Conservation (phyloP, 2,797 vertebrate species). For the Acipenser oxyrinchus region DNA sequence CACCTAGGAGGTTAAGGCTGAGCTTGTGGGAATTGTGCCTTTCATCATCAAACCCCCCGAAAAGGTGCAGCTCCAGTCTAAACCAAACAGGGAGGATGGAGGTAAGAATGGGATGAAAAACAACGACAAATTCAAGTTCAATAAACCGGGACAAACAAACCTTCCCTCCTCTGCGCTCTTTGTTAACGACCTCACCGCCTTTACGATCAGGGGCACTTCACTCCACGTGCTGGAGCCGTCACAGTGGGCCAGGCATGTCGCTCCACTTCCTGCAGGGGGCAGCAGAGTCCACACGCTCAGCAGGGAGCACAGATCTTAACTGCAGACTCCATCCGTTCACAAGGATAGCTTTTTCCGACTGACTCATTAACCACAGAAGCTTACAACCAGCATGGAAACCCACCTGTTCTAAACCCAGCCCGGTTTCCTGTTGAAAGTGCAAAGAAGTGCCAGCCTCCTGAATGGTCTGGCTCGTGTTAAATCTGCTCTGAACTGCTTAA, state of each 20-base stretch:
- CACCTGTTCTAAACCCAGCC: not conserved
- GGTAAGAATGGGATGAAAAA: too few species aligned
- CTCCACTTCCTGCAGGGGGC: slow-evolving; percentile 74
- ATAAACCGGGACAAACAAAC: slow-evolving; percentile 44
- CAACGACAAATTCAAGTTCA: not conserved
- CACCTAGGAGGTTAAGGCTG: slow-evolving; percentile 67
- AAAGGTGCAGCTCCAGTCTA: slow-evolving; percentile 88
- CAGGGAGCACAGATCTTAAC: not conserved
- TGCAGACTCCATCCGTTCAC: not conserved
- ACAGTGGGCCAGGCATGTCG: slow-evolving; percentile 82
- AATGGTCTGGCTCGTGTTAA: not conserved
- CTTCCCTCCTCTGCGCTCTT: slow-evolving; percentile 60
- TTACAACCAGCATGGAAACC: not conserved
- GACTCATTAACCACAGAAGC: not conserved
- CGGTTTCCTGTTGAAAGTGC: not conserved
- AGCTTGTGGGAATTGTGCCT: slow-evolving; percentile 71
- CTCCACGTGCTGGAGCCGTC: slow-evolving; percentile 79
- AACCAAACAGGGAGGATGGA: slow-evolving; percentile 18
- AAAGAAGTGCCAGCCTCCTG: not conserved
- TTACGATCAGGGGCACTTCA: slow-evolving; percentile 73
- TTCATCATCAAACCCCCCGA: slow-evolving; percentile 89
- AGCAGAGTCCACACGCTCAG: not conserved
- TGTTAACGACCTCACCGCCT: slow-evolving; percentile 67
- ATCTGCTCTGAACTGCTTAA: not conserved
- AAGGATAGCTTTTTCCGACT: not conserved